A percentile compares a stretch with the other conserved stretches of the same genome.
Conservation (phyloP, 2,888 invertebrate genomes). For the Dorcus hopei region DNA sequence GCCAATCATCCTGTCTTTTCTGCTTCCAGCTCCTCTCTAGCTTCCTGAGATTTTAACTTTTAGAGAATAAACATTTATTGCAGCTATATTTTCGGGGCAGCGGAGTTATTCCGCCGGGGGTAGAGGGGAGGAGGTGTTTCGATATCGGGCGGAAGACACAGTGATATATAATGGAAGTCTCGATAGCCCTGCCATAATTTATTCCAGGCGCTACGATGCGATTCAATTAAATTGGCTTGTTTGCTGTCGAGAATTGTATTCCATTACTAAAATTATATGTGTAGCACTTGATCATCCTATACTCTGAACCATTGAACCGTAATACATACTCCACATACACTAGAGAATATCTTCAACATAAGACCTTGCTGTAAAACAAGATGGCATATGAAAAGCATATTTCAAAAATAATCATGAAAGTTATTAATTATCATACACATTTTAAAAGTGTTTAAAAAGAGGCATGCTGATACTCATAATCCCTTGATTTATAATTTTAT, state of each 20-base stretch:
- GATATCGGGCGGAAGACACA: slow-evolving; percentile 29
- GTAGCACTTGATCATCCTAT: slow-evolving; percentile 27
- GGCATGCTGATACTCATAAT: too few relatives aligned
- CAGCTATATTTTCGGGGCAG: slow-evolving; percentile 24
- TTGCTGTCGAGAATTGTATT: slow-evolving; percentile 39
- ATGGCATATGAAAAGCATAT: too few relatives aligned
- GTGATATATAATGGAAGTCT: slow-evolving; percentile 34
- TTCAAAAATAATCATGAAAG: too few relatives aligned
- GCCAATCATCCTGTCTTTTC: slow-evolving; percentile 38
- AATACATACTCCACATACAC: too few relatives aligned
- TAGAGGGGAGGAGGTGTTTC: slow-evolving; percentile 21
- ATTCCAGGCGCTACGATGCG: slow-evolving; percentile 38
- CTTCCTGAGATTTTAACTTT: slow-evolving; percentile 32
- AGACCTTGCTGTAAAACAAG: too few relatives aligned
- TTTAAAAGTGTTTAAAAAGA: too few relatives aligned
- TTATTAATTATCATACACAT: too few relatives aligned
- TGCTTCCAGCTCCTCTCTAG: slow-evolving; percentile 26
- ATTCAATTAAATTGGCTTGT: slow-evolving; percentile 46
- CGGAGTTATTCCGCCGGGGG: slow-evolving; percentile 18
- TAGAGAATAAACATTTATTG: slow-evolving; percentile 36
- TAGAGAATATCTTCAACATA: too few relatives aligned
- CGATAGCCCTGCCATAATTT: slow-evolving; percentile 36
- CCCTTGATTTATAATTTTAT: too few relatives aligned
- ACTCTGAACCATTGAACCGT: not conserved
- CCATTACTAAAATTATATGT: slow-evolving; percentile 44